Evolutionary conservation across 2,888 invertebrate genomes (phyloP).

Genomic region (Cheilosia vernalis): DNA sequence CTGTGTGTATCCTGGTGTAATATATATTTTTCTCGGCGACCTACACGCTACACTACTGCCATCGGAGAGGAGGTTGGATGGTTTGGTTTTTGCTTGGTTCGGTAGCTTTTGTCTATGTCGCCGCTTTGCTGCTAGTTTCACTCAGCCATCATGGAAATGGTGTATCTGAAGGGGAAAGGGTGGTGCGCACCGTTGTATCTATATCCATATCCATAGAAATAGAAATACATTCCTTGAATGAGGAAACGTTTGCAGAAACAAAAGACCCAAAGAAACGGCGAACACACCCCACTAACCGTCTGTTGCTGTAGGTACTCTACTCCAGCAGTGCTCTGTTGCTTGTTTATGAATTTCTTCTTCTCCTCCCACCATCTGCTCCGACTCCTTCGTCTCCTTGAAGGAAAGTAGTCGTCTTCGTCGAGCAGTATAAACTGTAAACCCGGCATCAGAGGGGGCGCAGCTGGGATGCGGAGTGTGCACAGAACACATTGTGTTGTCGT

Average conservation of each 20-base stretch:
- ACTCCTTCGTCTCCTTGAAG: background rate
- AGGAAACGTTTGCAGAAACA: constrained; percentile 65
- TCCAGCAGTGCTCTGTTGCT: constrained; percentile 59
- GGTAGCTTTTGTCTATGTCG: constrained; percentile 65
- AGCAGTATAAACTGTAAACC: constrained; percentile 33
- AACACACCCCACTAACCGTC: constrained; percentile 45
- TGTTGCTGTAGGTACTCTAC: constrained; percentile 41
- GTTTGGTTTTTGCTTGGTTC: constrained; percentile 56
- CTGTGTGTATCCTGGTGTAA: constrained; percentile 41
- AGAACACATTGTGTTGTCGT: constrained; percentile 44
- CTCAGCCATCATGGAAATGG: constrained; percentile 39
- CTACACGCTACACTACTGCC: background rate
- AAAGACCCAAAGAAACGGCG: constrained; percentile 53
- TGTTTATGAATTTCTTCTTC: constrained; percentile 58
- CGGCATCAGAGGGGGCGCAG: background rate
- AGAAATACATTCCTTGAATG: constrained; percentile 58
- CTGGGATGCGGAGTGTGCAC: background rate
- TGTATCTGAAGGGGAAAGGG: constrained; percentile 15
- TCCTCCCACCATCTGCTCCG: background rate
- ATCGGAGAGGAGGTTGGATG: constrained; percentile 30
- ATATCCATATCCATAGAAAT: constrained; percentile 51
- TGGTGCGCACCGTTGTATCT: constrained; percentile 20
- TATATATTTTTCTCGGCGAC: constrained; percentile 47
- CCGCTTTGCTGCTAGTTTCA: constrained; percentile 53
- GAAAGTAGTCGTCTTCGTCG: constrained; percentile 5